Percentiles rank a stretch among this genome's conserved stretches.
Conservation (phyloP, 1,140 invertebrate species). For the Drosophila rufa region DNA sequence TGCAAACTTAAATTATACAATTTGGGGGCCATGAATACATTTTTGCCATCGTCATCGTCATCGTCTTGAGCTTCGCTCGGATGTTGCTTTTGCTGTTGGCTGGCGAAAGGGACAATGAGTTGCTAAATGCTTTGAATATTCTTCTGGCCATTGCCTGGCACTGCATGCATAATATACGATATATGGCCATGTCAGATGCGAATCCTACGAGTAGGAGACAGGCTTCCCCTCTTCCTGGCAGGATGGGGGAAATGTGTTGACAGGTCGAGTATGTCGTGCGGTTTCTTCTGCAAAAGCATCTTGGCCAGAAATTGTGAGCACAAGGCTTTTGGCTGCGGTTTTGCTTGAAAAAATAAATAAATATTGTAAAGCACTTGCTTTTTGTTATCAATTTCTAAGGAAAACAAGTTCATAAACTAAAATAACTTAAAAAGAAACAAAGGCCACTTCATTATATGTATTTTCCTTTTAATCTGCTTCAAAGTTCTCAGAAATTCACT, state of each 20-base stretch:
- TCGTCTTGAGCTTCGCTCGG: constrained; percentile 23
- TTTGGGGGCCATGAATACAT: constrained; percentile 77
- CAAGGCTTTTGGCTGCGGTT: constrained; percentile 44
- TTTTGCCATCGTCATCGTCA: constrained; percentile 51
- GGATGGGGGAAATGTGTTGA: constrained; percentile 25
- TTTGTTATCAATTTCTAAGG: neutral
- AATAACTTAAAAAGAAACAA: neutral
- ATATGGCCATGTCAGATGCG: constrained; percentile 52
- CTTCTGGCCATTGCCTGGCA: constrained; percentile 69
- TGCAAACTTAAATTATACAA: constrained; percentile 84
- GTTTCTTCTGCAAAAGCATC: constrained; percentile 34
- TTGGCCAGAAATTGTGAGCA: constrained; percentile 45
- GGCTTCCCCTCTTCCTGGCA: too few species aligned
- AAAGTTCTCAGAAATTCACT: neutral
- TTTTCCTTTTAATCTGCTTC: neutral
- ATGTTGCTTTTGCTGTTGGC: constrained; percentile 5
- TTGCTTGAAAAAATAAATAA: constrained; percentile 7
- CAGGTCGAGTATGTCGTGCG: constrained; percentile 63
- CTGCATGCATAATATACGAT: constrained; percentile 77
- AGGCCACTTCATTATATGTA: neutral
- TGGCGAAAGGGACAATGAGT: constrained; percentile 80
- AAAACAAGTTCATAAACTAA: neutral
- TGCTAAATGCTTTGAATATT: constrained; percentile 84
- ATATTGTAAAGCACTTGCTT: constrained; percentile 1
- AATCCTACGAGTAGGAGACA: constrained; percentile 18